Percentiles rank a stretch among this genome's conserved stretches.
Evolutionary conservation across 2,113 vertebrate genomes (phyloP).

Genomic region (Cichladusa arquata): DNA sequence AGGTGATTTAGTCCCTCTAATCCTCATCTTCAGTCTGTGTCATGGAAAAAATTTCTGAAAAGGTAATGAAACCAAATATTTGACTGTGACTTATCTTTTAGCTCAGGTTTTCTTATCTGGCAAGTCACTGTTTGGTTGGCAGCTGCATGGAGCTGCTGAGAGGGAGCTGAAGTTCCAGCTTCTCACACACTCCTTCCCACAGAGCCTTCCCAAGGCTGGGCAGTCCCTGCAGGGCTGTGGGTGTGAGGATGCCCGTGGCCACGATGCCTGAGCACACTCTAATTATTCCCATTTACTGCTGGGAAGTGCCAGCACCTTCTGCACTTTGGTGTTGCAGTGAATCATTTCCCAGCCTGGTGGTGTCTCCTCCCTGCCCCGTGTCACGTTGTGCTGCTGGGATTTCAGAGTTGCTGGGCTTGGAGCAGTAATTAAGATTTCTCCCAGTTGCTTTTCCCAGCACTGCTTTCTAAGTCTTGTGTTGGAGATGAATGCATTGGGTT

Average conservation of each 20-base stretch:
- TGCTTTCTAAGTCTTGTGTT: background rate
- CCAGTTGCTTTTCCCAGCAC: background rate
- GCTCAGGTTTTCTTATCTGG: background rate
- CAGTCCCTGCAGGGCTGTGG: background rate
- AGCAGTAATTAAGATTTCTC: background rate
- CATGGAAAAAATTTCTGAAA: background rate
- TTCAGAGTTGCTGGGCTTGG: background rate
- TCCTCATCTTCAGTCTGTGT: background rate
- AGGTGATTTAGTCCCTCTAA: background rate
- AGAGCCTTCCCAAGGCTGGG: background rate
- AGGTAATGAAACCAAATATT: background rate
- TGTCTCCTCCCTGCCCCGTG: background rate
- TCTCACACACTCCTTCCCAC: background rate
- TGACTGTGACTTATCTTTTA: background rate
- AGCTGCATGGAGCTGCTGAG: background rate
- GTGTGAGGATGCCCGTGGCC: background rate
- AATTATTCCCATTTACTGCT: background rate
- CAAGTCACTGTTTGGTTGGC: background rate
- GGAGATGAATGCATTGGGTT: background rate
- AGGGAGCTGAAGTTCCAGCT: background rate
- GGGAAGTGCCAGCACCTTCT: background rate
- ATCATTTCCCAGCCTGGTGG: background rate
- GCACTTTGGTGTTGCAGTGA: background rate
- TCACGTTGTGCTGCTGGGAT: background rate
- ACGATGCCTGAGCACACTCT: background rate